Evolutionary conservation across 2,888 invertebrate species (phyloP), one percentile per base, ranked within the genome.

Genomic region (Andrena flavipes): DNA sequence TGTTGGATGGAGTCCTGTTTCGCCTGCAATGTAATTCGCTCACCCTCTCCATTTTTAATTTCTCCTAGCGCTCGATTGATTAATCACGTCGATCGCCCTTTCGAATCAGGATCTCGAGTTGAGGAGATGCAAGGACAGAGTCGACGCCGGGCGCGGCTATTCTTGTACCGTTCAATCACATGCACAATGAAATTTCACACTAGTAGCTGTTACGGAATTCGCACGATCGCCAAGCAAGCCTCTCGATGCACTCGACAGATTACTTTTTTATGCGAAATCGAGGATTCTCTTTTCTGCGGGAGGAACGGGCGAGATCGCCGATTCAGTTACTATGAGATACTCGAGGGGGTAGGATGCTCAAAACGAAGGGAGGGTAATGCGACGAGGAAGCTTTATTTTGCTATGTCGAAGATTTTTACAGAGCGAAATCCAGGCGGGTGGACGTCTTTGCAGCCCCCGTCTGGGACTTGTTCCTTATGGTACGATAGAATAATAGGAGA

Each of bases 41-140:
- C 88, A 88, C 87, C 87, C 88, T 88, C 88, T 88, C 86, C 81
- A 78, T 79, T 79, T 72, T 79, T 42, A 42, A 42, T 42, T 64
- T 69, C 75, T 62, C 86, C 82, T 62, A 30, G 56, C 63, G 56
- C 33, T 84, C 80, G 71, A 76, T 30, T 30, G 6, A 30, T 77
- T 49, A 42, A n/a, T 74, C n/a, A n/a, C 13, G 13, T 73, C 64
- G 48, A 76, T 2, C 20, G 13, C 16, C 16, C 2, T 29, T 16
- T 10, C 60, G 2, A 29, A 29, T 68, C 56, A 16, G 68, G 26
- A 56, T 30, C 29, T 60, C 13, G 6, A 30, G 20, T 7, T 20
- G 33, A 54, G 54, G 10, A 5, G 33, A 26, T 59, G n/a, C 13
- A 56, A 26, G 62, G 35, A 62, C n/a, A 54, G 60, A 29, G 10